Conservation (phyloP, 2,797 vertebrate species). For the Malurus splendens region DNA sequence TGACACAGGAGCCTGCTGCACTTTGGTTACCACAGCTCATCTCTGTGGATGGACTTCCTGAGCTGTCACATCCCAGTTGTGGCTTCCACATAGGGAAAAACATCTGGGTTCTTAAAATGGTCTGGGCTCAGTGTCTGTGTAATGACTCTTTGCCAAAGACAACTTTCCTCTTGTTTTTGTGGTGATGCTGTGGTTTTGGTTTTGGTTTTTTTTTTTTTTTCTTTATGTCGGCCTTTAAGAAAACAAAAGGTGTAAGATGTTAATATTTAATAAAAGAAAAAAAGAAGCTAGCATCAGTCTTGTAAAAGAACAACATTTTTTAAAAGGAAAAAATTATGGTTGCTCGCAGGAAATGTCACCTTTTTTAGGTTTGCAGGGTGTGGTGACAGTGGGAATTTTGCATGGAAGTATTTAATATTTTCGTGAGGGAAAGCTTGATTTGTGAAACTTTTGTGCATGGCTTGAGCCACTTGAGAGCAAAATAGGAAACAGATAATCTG, state of each 20-base stretch:
- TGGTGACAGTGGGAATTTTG: neutral
- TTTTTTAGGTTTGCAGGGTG: neutral
- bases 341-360: neutral
- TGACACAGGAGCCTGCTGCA: neutral
- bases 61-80: neutral
- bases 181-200: neutral
- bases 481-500: neutral
- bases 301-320: neutral
- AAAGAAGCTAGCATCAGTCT: neutral
- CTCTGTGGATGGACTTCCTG: neutral
- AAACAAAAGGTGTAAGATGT: neutral
- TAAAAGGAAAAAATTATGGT: neutral
- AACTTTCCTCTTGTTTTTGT: neutral
- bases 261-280: neutral
- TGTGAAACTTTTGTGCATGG: neutral
- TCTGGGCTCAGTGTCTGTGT: neutral
- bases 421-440: neutral
- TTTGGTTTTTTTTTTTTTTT: no score
- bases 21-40: neutral
- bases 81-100: neutral
- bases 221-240: neutral
- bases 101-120: neutral
- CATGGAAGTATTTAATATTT: neutral
- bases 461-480: neutral
- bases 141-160: neutral